phyloP scores from a whole-genome alignment of 2,888 invertebrate species.

The Agrotis ipsilon region DNA sequence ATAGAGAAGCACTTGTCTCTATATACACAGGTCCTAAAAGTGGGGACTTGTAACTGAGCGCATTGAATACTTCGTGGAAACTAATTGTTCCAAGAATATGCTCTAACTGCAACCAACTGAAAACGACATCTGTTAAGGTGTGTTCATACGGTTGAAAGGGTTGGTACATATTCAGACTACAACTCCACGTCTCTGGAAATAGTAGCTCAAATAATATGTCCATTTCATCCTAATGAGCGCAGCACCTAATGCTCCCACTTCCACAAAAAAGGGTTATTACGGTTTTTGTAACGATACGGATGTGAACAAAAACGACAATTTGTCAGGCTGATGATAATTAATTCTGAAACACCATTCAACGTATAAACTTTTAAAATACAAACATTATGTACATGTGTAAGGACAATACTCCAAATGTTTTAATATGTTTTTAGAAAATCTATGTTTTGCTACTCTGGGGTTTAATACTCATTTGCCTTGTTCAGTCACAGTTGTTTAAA shows the following conservation, averaged over 20 bases:
- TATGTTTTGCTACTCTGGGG: not conserved
- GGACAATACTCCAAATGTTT: slow-evolving; percentile 11
- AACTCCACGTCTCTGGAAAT: not conserved
- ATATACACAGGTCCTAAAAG: too few species aligned
- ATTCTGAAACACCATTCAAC: slow-evolving; percentile 22
- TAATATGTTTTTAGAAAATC: slow-evolving; percentile 1
- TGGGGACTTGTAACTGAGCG: not conserved
- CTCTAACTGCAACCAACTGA: slow-evolving; percentile 1
- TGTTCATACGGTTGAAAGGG: not conserved
- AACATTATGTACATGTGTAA: slow-evolving; percentile 38
- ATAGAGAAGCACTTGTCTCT: not conserved
- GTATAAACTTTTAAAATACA: slow-evolving; percentile 35
- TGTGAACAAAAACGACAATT: slow-evolving; percentile 34
- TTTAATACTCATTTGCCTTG: not conserved
- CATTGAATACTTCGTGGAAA: slow-evolving; percentile 2
- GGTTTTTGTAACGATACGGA: slow-evolving; percentile 15
- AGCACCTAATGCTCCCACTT: too few species aligned
- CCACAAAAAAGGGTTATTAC: not conserved
- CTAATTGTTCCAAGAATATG: slow-evolving; percentile 7
- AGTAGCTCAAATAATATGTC: not conserved
- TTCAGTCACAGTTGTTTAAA: not conserved
- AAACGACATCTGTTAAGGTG: not conserved
- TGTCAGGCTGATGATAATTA: slow-evolving; percentile 43
- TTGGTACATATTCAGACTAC: not conserved
- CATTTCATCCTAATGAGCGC: not conserved